Base-by-base conservation (phyloP, 2,888 invertebrate species). In the Plutella xylostella region DNA sequence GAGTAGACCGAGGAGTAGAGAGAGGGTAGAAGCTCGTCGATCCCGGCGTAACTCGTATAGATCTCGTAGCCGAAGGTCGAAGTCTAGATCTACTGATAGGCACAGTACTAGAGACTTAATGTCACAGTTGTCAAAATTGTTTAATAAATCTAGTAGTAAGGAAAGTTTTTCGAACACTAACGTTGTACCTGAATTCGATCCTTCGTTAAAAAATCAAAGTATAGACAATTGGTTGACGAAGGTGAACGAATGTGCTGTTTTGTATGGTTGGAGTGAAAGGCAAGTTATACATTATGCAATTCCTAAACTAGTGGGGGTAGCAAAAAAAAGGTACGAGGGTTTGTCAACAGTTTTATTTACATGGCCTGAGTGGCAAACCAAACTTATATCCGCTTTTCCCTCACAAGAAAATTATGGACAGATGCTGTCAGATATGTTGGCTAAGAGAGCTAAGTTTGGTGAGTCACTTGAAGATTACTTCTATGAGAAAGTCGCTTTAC, bases 281-380 rank as follows among this genome's bases (percentile, higher is more conserved):
- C 52, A 52, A 7, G 49, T 39, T 5, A 45, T 51, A 22, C 50
- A 46, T 30, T 46, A 50, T 19, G 55, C 54, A 1, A 19, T 57
- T 15, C 52, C 53, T 1, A 58, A 58, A 45, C 30, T 56, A 35
- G 15, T 33, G 4, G 60, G 57, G 6, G 25, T 45, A 2, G 55
- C 55, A 17, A 47, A 50, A 25, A 38, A 45, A 1, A 59, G 55
- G 55, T 57, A 54, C 20, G 51, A 57, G 33, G 50, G 55, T 5
- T 31, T 57, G 6, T 30, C 47, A 4, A 38, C 54, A 0, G 50
- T 56, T 4, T 9, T 56, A 1, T 57, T 49, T 33, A 46, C 45
- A 1, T 60, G 61, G 59, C 2, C n/a, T 0, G 54, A 60, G 22
- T 60, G 60, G 59, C 57, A 58, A 40, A 35, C 38, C 2, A 59